phyloP scores from a whole-genome alignment of 2,888 invertebrate genomes.

The Stenurella melanura region DNA sequence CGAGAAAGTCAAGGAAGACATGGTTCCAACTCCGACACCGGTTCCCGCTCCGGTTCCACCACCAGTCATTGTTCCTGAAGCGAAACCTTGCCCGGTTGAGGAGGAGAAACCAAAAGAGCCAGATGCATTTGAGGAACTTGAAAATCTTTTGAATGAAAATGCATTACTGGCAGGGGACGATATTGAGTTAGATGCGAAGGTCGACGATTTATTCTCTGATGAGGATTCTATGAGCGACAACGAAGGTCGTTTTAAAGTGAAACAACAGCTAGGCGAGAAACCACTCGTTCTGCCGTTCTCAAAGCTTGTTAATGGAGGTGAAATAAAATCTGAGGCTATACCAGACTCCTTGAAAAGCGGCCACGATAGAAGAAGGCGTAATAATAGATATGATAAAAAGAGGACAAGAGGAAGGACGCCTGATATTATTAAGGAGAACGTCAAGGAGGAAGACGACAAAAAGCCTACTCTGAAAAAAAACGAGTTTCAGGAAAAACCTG shows the following conservation, averaged over 20 bases:
- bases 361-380: conserved; percentile 9
- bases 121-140: conserved; percentile 57
- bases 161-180: conserved; percentile 59
- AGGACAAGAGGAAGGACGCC: conserved; percentile 23
- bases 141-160: conserved; percentile 59
- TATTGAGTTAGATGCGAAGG: conserved; percentile 63
- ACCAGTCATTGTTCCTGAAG: conserved; percentile 33
- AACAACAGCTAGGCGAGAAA: conserved; percentile 51
- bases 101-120: conserved; percentile 41
- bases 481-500: conserved; percentile 39
- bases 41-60: conserved; percentile 27
- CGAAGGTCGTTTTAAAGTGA: conserved; percentile 70
- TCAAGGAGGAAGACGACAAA: conserved; percentile 38
- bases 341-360: conserved; percentile 27
- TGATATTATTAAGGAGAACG: conserved; percentile 23
- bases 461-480: conserved; percentile 37
- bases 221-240: conserved; percentile 72
- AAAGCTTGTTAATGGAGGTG: conserved; percentile 59
- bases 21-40: conserved; percentile 37
- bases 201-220: conserved; percentile 70
- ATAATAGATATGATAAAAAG: conserved; percentile 32
- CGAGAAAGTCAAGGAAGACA: conserved; percentile 48
- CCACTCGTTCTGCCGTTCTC: conserved; percentile 57
- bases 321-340: conserved; percentile 51
- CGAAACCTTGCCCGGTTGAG: conserved; percentile 17